Conservation (phyloP, 2,113 vertebrate species). For the Agapornis roseicollis region DNA sequence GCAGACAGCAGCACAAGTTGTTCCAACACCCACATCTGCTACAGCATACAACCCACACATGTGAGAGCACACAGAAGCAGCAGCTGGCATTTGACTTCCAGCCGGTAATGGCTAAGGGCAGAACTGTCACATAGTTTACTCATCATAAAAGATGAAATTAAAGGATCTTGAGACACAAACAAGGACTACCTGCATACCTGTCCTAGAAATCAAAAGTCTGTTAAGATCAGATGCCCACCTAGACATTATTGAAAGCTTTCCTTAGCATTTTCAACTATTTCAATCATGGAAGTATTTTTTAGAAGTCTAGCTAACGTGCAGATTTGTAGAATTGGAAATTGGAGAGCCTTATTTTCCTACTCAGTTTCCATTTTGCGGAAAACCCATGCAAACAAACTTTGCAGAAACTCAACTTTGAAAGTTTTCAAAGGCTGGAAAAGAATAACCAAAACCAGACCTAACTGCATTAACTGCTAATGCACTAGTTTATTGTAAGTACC, state of each 20-base stretch:
- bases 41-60: rapidly evolving
- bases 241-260: background rate
- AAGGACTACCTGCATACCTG: background rate
- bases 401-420: background rate
- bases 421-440: background rate
- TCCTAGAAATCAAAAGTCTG: background rate
- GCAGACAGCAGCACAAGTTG: background rate
- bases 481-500: background rate
- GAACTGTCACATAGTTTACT: background rate
- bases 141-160: background rate
- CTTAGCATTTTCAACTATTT: background rate
- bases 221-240: background rate
- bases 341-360: background rate
- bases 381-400: background rate
- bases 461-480: background rate
- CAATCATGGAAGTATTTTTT: background rate
- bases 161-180: background rate
- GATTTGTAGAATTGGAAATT: background rate
- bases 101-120: background rate
- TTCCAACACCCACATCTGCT: background rate
- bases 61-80: background rate
- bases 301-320: background rate
- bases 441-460: background rate
- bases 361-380: background rate
- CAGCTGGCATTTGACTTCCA: background rate